Conservation (phyloP, 2,797 vertebrate genomes). For the Hemibagrus guttatus region DNA sequence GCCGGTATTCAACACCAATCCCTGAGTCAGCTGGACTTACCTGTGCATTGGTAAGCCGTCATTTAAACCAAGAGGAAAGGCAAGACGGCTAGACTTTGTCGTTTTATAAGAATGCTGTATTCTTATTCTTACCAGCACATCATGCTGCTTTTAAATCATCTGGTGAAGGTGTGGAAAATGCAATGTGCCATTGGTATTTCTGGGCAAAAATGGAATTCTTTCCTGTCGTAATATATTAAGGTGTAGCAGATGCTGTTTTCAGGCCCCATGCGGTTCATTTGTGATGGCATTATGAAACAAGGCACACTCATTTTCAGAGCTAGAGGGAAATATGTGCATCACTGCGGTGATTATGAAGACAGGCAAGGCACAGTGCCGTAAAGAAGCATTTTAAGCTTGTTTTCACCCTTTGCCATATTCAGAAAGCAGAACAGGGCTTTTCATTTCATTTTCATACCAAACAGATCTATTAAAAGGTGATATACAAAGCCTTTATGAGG, state of each 20-base stretch:
- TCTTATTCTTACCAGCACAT: conserved; percentile 11
- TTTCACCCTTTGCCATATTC: conserved; percentile 32
- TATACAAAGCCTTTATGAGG: neutral
- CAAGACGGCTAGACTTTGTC: conserved; percentile 1
- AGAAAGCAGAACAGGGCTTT: conserved; percentile 4
- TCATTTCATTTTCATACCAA: conserved; percentile 12
- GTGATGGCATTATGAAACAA: conserved; percentile 46
- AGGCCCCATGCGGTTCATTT: conserved; percentile 41
- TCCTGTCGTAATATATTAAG: conserved; percentile 1
- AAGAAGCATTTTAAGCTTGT: conserved; percentile 35
- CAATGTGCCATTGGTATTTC: conserved; percentile 16
- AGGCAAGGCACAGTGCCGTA: conserved; percentile 20
- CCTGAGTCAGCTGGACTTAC: neutral
- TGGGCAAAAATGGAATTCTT: conserved; percentile 39
- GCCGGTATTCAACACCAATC: conserved; percentile 22
- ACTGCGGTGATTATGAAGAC: conserved; percentile 39
- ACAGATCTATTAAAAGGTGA: neutral
- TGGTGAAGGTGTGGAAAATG: conserved; percentile 37
- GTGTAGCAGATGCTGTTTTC: conserved; percentile 40
- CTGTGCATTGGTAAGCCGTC: conserved; percentile 10
- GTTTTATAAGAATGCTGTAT: conserved; percentile 6
- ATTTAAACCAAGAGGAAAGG: conserved; percentile 22
- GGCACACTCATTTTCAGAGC: conserved; percentile 36
- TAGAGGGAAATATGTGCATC: conserved; percentile 45
- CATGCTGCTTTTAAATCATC: conserved; percentile 51